These are phyloP conservation scores for Spea bombifrons DNA, from an alignment of 2,113 vertebrate species.

Conservation along the genomic window DNA sequence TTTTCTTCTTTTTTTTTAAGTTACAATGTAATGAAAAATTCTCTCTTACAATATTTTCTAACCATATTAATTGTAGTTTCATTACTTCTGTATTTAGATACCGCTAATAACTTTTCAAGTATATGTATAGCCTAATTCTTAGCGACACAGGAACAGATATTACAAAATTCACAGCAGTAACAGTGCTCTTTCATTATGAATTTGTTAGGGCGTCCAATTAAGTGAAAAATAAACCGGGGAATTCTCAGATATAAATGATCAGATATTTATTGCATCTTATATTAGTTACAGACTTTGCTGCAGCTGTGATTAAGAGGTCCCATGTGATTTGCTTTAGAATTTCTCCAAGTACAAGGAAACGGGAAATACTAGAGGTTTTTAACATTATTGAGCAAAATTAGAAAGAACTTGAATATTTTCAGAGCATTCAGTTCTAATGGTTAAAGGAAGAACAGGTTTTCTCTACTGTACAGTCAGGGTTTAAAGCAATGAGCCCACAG, in stretches of 20 bases:
- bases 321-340: constrained; percentile 6
- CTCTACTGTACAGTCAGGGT: too few relatives aligned
- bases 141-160: constrained; percentile 28
- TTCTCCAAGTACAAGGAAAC: constrained; percentile 12
- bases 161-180: constrained; percentile 21
- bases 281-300: constrained; percentile 36
- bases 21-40: constrained; percentile 4
- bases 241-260: constrained; percentile 41
- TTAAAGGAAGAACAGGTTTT: too few relatives aligned
- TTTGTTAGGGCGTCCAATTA: constrained; percentile 32
- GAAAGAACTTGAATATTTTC: neutral
- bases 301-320: constrained; percentile 26
- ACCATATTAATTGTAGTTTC: constrained; percentile 31
- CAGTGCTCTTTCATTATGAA: constrained; percentile 22
- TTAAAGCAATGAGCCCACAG: too few relatives aligned
- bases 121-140: constrained; percentile 24
- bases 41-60: constrained; percentile 7
- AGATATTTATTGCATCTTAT: constrained; percentile 38
- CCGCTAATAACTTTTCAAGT: constrained; percentile 28
- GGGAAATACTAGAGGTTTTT: constrained; percentile 10
- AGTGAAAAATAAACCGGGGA: constrained; percentile 26
- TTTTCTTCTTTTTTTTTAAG: neutral
- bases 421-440: neutral
- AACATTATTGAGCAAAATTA: constrained; percentile 8
- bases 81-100: constrained; percentile 40